These are phyloP conservation scores for Eudasyphora cyanicolor DNA, from an alignment of 2,888 invertebrate genomes.

Conservation along the genomic window DNA sequence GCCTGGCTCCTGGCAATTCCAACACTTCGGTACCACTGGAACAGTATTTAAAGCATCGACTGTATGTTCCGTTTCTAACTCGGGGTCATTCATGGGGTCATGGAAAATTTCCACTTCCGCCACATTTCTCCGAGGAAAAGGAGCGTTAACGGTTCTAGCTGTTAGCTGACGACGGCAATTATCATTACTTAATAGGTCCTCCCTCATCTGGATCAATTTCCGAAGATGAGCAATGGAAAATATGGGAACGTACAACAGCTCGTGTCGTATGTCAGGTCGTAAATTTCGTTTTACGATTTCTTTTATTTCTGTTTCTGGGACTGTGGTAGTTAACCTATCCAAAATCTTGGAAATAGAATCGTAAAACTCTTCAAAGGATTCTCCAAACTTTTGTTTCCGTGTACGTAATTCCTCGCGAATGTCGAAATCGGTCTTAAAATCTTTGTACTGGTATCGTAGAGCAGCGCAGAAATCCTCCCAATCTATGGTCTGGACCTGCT, in stretches of 20 bases:
- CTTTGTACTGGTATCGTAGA: constrained; percentile 18
- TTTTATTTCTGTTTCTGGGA: constrained; percentile 6
- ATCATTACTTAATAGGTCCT: constrained; percentile 18
- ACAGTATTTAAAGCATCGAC: background rate
- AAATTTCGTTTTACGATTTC: constrained; percentile 33
- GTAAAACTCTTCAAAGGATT: constrained; percentile 17
- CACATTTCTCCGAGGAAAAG: background rate
- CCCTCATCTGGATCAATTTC: constrained; percentile 31
- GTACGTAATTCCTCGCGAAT: constrained; percentile 11
- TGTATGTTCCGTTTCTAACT: background rate
- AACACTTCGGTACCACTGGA: constrained; percentile 7
- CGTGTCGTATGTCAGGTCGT: constrained; percentile 10
- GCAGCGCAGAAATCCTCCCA: constrained; percentile 34
- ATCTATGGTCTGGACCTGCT: constrained; percentile 22
- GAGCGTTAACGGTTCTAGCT: background rate
- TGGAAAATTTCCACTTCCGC: background rate
- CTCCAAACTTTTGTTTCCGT: constrained; percentile 8
- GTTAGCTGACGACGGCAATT: background rate
- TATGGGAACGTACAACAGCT: constrained; percentile 28
- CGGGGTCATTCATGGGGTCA: background rate
- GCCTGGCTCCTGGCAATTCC: constrained; percentile 40
- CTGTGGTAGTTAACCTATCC: background rate
- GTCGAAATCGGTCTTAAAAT: constrained; percentile 21
- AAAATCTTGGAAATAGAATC: constrained; percentile 15
- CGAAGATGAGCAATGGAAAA: constrained; percentile 23